phyloP scores from a whole-genome alignment of 1,140 invertebrate genomes.

The Apolygus lucorum region DNA sequence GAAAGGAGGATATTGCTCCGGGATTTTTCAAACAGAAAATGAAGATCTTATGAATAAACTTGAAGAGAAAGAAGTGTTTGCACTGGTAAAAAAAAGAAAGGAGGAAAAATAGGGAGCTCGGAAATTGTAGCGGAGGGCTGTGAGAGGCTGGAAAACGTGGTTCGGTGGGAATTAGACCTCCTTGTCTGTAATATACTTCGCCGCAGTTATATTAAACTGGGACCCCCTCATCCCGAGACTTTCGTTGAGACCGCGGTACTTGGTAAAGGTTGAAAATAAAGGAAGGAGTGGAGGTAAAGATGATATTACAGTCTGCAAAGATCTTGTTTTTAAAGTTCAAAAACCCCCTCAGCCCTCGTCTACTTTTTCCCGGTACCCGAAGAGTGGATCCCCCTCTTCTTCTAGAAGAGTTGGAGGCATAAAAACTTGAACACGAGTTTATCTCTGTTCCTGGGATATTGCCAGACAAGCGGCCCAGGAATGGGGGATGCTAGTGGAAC shows the following conservation, averaged over 20 bases:
- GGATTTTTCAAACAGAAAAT: background rate
- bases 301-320: background rate
- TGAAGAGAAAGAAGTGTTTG: constrained; percentile 1
- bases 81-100: background rate
- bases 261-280: background rate
- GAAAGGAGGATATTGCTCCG: background rate
- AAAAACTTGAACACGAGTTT: background rate
- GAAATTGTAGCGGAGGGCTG: background rate
- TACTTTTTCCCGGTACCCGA: background rate
- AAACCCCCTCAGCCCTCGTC: background rate
- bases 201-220: constrained; percentile 1
- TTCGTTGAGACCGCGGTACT: too few species aligned
- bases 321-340: constrained; percentile 2
- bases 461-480: background rate
- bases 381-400: too few species aligned
- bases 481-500: background rate
- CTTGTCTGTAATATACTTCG: background rate
- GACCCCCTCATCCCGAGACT: background rate
- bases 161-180: background rate
- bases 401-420: background rate
- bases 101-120: too few species aligned
- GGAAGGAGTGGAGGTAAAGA: background rate
- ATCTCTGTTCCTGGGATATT: background rate
- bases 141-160: background rate
- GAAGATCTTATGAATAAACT: background rate